Percentiles rank a stretch among this genome's conserved stretches.
Conservation (phyloP, 2,797 vertebrate genomes). For the Sciurus vulgaris region DNA sequence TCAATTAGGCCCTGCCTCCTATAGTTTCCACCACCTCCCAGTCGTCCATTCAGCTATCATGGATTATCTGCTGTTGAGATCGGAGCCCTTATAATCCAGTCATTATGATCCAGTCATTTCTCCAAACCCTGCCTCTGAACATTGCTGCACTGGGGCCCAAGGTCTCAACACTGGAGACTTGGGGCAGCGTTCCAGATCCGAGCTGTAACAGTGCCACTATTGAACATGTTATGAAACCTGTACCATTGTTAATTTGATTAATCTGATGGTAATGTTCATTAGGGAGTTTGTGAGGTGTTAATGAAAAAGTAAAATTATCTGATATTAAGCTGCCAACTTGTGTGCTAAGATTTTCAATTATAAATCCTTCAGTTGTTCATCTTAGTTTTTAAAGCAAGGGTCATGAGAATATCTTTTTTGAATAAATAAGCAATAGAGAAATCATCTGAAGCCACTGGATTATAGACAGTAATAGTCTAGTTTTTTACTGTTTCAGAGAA, state of each 20-base stretch:
- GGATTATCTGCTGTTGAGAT: neutral
- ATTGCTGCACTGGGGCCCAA: neutral
- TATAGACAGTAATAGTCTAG: constrained; percentile 37
- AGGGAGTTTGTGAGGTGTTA: constrained; percentile 78
- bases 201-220: neutral
- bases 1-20: no score
- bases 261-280: constrained; percentile 82
- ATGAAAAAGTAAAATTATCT: constrained; percentile 85
- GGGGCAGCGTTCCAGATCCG: neutral
- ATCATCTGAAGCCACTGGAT: constrained; percentile 61
- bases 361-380: constrained; percentile 81
- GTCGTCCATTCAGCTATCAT: neutral
- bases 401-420: constrained; percentile 78
- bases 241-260: constrained; percentile 75
- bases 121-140: neutral
- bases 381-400: constrained; percentile 84
- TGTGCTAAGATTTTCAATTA: constrained; percentile 80
- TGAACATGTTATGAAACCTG: constrained; percentile 68
- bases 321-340: constrained; percentile 77
- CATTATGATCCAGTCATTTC: neutral
- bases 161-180: neutral
- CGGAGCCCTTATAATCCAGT: neutral
- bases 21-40: neutral
- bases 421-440: constrained; percentile 75
- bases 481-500: neutral